These are phyloP conservation scores for Pterocles orientalis DNA, from an alignment of 2,113 vertebrate species.

Conservation along the genomic window DNA sequence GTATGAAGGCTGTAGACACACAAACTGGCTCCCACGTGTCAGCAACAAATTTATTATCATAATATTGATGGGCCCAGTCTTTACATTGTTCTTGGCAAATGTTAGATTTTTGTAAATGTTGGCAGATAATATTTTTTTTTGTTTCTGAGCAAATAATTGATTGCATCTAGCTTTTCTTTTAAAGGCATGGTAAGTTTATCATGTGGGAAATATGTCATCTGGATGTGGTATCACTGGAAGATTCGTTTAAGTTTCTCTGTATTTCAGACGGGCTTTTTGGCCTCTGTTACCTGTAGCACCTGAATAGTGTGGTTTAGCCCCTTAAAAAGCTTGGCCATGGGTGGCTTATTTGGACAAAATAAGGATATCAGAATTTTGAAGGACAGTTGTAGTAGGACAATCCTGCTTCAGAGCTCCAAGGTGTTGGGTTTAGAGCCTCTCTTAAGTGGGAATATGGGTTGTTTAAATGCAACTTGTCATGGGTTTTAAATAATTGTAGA, in stretches of 20 bases:
- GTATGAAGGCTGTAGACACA: neutral
- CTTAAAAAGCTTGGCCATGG: neutral
- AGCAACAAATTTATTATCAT: neutral
- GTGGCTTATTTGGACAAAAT: neutral
- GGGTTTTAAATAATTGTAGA: neutral
- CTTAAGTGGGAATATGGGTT: neutral
- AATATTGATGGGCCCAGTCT: neutral
- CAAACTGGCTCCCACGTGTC: neutral
- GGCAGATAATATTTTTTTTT: neutral
- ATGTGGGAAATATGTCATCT: neutral
- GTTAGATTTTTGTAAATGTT: neutral
- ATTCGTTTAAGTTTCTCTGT: neutral
- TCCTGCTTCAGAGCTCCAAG: neutral
- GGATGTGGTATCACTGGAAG: neutral
- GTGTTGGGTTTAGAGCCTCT: neutral
- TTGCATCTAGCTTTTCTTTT: neutral
- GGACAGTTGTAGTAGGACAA: neutral
- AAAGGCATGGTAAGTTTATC: neutral
- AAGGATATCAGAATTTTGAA: neutral
- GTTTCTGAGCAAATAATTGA: rapidly evolving
- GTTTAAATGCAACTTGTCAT: neutral
- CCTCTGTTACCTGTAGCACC: neutral
- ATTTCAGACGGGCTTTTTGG: neutral
- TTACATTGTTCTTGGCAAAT: neutral
- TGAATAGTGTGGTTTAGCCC: rapidly evolving